Base-by-base conservation (phyloP, 2,888 invertebrate species). In the Alsophila aescularia region DNA sequence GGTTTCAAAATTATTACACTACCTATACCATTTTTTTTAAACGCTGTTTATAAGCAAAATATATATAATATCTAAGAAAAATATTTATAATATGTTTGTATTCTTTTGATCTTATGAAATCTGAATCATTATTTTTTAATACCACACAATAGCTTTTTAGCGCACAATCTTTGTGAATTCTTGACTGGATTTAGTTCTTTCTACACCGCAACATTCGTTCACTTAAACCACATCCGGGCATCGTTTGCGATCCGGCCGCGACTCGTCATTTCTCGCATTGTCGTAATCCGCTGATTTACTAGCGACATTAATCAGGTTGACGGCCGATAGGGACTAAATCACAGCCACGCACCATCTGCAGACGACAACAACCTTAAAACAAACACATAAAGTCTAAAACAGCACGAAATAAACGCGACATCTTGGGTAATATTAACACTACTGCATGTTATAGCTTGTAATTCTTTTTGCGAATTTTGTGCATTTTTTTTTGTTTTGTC, bases 201-300 rank as follows among this genome's bases (percentile, higher is more conserved):
- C n/a, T n/a, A n/a, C 12, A 15, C 43, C 7, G n/a, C 24, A 5
- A 12, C 58, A 40, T 41, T 45, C 44, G 35, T 6, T 65, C 13
- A 58, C 67, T 76, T 75, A 47, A 12, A 62, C 70, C 77, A 69
- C 52, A 58, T 58, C 56, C 62, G 60, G 77, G 81, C 79, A 79
- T 79, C 77, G 82, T 80, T 77, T 81, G 83, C 87, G 86, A 85
- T 84, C 85, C 87, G 79, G 85, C 81, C 87, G 83, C 89, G 88
- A 85, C 89, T 91, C 90, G 90, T 91, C 90, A 91, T 90, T 90
- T 90, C 90, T 90, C 90, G 88, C 89, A 90, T 91, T 91, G 90
- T 90, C 90, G 90, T 91, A 91, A 90, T 91, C 91, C 91, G 85
- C 85, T 91, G 91, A 91, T 91, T 90, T 91, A 91, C 90, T 88